Conservation (phyloP, 2,888 invertebrate genomes). For the Euspilapteryx auroguttella region DNA sequence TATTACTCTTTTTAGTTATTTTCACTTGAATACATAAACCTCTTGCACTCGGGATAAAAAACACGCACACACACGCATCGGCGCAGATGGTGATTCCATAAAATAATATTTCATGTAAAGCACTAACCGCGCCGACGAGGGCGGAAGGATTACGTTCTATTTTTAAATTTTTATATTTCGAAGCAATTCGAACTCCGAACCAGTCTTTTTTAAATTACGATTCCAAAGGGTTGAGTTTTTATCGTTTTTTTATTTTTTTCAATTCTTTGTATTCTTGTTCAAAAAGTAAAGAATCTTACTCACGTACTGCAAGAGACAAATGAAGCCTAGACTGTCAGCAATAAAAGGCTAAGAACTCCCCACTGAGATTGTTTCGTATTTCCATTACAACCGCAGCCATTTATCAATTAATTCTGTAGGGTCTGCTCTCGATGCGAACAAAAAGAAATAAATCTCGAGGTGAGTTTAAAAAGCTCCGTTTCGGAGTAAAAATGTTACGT, state of each 20-base stretch:
- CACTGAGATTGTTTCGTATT: too few species aligned
- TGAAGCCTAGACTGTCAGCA: too few species aligned
- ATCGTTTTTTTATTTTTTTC: too few species aligned
- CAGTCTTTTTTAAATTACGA: too few species aligned
- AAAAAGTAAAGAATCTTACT: too few species aligned
- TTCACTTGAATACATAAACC: slow-evolving; percentile 48
- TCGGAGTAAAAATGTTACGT: slow-evolving; percentile 61
- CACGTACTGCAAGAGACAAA: too few species aligned
- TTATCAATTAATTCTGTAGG: slow-evolving; percentile 51
- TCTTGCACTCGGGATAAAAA: slow-evolving; percentile 14
- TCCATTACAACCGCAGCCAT: slow-evolving; percentile 50
- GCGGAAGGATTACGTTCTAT: slow-evolving; percentile 61
- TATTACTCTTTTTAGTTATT: slow-evolving; percentile 33
- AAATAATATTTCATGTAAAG: slow-evolving; percentile 62
- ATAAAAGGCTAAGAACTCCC: too few species aligned
- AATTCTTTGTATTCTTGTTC: too few species aligned
- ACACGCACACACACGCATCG: slow-evolving; percentile 29
- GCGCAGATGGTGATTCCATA: slow-evolving; percentile 61
- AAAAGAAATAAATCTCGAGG: slow-evolving; percentile 47
- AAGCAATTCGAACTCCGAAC: slow-evolving; percentile 30
- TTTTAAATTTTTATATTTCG: slow-evolving; percentile 50
- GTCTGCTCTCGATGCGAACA: slow-evolving; percentile 40
- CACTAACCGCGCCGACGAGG: slow-evolving; percentile 50
- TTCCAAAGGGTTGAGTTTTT: too few species aligned
- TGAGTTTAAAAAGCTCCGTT: slow-evolving; percentile 53